Conservation (phyloP, 2,113 vertebrate genomes). For the Sclerurus mexicanus region DNA sequence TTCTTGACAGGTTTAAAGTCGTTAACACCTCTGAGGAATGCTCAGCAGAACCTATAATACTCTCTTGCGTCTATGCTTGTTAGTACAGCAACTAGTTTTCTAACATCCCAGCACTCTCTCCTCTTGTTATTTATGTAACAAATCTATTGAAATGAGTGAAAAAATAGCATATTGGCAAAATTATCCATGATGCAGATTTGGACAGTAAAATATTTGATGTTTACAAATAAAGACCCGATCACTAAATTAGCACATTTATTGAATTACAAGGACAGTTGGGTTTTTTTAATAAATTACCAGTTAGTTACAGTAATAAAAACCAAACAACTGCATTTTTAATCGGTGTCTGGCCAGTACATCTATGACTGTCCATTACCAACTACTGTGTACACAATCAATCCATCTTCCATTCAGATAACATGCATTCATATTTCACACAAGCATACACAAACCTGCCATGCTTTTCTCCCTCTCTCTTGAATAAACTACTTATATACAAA, state of each 20-base stretch:
- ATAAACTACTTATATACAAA: background rate
- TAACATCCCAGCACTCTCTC: background rate
- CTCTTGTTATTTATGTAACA: background rate
- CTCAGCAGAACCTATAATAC: background rate
- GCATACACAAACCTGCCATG: background rate
- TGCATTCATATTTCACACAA: background rate
- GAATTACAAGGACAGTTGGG: background rate
- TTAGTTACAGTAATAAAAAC: background rate
- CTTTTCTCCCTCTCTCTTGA: background rate
- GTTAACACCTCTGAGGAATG: conserved; percentile 65
- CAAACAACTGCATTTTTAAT: background rate
- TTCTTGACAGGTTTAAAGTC: conserved; percentile 74
- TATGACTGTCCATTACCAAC: background rate
- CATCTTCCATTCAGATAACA: background rate
- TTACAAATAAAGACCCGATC: conserved; percentile 7
- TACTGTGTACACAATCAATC: background rate
- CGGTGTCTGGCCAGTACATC: background rate
- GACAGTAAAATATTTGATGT: conserved; percentile 14
- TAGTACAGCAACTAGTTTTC: background rate
- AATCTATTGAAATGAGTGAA: conserved; percentile 55
- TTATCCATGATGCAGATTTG: background rate
- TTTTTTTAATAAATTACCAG: background rate
- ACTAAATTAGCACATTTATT: conserved; percentile 11
- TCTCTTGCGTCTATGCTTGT: conserved; percentile 11
- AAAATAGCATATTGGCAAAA: conserved; percentile 4